Base-by-base conservation (phyloP, 2,888 invertebrate species). In the Hyppa rectilinea region DNA sequence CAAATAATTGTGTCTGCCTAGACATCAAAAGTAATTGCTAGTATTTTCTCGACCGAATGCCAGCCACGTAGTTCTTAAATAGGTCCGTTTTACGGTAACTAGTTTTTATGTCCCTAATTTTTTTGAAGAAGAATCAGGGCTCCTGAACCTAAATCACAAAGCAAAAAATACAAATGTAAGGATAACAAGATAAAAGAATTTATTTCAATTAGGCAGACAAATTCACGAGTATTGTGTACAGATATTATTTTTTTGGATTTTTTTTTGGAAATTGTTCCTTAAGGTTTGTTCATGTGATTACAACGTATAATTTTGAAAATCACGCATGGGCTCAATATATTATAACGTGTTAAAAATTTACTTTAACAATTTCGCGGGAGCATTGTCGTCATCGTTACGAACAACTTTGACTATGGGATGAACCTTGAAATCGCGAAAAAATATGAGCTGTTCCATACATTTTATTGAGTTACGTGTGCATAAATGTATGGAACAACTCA, bases 31-130 rank as follows among this genome's bases (percentile, higher is more conserved):
- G 7, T 23, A 34, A 64, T 63, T 36, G 3, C 14, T 20, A 31
- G 20, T 47, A 60, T 38, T 69, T 65, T 49, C 38, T 47, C 59
- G 58, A 59, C 45, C n/a, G 17, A 78, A 71, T 63, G 4, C 59
- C 38, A 50, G 26, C 29, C 72, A 78, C 62, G 53, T 66, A 62
- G 29, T 36, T 20, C 49, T 62, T 36, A 50, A 59, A 77, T 81
- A 50, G 52, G 10, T 23, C 38, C n/a, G 23, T 76, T 61, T 76
- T 69, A 80, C 76, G 40, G 63, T 69, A 40, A 56, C 36, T 43
- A 49, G 26, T 49, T 76, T 77, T 31, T 61, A 45, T 45, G 52
- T 17, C 26, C 26, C 26, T 23, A 53, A 53, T 61, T 62, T 61
- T 62, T 34, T 20, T n/a, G 23, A 29, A 36, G 59, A 49, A 56